phyloP scores from a whole-genome alignment of 2,113 vertebrate genomes.

The Ageneiosus marmoratus region DNA sequence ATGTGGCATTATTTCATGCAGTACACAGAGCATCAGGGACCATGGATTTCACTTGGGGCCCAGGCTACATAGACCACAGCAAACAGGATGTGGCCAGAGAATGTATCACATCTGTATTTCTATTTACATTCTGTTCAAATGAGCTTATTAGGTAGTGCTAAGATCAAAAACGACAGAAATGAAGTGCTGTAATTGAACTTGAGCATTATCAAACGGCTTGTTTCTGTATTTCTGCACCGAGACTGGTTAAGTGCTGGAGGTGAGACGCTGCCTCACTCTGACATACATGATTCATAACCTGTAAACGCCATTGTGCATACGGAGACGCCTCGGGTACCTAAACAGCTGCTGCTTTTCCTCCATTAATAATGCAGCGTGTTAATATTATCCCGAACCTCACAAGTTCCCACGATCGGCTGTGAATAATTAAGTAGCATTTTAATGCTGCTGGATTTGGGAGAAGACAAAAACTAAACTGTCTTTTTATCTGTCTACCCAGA shows the following conservation, averaged over 20 bases:
- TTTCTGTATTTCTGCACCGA: background rate
- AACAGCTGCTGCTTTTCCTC: constrained; percentile 27
- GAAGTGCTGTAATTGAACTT: background rate
- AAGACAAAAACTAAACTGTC: background rate
- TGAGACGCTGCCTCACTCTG: background rate
- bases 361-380: constrained; percentile 42
- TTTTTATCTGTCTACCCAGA: background rate
- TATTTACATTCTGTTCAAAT: background rate
- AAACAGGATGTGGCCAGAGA: background rate
- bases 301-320: constrained; percentile 25
- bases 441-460: constrained; percentile 2
- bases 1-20: background rate
- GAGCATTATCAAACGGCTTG: background rate
- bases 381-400: constrained; percentile 6
- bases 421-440: constrained; percentile 38
- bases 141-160: background rate
- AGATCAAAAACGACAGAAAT: background rate
- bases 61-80: background rate
- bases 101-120: background rate
- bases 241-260: background rate
- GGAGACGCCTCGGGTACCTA: constrained; percentile 22
- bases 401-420: constrained; percentile 5
- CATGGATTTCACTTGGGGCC: too few relatives aligned
- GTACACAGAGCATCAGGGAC: background rate
- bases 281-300: constrained; percentile 47